Conservation (phyloP, 2,797 vertebrate species). For the Micropoecilia bifurca region DNA sequence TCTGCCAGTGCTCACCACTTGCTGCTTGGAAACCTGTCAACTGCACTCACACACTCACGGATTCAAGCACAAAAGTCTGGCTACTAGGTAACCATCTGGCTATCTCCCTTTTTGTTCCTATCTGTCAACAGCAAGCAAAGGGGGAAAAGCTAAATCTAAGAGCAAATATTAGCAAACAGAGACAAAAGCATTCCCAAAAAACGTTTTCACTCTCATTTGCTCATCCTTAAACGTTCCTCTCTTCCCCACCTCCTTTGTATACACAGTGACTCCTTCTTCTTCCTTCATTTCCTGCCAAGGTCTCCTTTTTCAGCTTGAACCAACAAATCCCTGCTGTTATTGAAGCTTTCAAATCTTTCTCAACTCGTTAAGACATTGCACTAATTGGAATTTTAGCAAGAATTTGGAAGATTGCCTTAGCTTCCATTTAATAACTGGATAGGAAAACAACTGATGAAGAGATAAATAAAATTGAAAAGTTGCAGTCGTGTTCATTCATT, state of each 20-base stretch:
- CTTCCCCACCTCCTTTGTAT: constrained; percentile 31
- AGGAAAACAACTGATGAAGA: neutral
- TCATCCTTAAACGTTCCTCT: constrained; percentile 68
- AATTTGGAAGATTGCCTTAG: constrained; percentile 4
- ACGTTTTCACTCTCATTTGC: constrained; percentile 73
- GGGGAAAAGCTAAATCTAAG: constrained; percentile 74
- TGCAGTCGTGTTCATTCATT: neutral
- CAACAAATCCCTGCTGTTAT: constrained; percentile 16
- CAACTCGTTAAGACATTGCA: constrained; percentile 11
- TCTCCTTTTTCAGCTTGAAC: constrained; percentile 44
- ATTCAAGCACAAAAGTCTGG: constrained; percentile 44
- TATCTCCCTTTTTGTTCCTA: constrained; percentile 76
- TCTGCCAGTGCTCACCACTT: constrained; percentile 52
- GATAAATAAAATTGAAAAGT: neutral
- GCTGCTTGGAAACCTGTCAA: constrained; percentile 66
- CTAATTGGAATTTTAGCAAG: neutral
- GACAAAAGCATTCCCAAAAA: constrained; percentile 84
- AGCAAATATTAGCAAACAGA: constrained; percentile 81
- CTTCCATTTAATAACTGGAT: neutral
- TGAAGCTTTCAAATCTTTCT: constrained; percentile 19
- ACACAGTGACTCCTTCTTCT: constrained; percentile 34
- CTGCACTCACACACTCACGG: constrained; percentile 15
- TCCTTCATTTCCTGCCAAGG: constrained; percentile 51
- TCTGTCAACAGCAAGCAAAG: constrained; percentile 76
- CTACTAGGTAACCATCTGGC: constrained; percentile 79